phyloP scores from a whole-genome alignment of 2,888 invertebrate species.

The Barypeithes pellucidus region DNA sequence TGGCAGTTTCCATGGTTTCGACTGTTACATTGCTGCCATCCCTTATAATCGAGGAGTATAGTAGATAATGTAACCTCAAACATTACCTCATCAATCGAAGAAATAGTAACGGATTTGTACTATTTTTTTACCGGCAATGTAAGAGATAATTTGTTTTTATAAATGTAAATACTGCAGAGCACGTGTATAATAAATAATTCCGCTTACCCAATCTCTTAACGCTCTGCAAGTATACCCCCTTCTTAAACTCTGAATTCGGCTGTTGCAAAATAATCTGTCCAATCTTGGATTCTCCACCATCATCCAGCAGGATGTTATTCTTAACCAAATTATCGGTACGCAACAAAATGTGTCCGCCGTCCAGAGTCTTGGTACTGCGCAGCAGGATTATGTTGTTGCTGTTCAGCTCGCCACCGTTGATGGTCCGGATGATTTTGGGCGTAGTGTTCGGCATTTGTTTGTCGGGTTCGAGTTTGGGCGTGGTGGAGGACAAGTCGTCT shows the following conservation, averaged over 20 bases:
- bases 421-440: constrained; percentile 47
- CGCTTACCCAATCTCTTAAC: constrained; percentile 64
- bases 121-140: too few species aligned
- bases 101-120: too few species aligned
- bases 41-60: too few species aligned
- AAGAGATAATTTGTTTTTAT: too few species aligned
- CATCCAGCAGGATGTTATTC: constrained; percentile 64
- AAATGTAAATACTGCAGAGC: too few species aligned
- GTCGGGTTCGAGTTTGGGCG: constrained; percentile 36
- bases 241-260: constrained; percentile 63
- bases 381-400: constrained; percentile 66
- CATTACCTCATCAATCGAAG: too few species aligned
- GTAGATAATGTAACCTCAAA: too few species aligned
- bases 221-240: constrained; percentile 68
- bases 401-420: constrained; percentile 45
- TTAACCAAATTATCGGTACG: constrained; percentile 63
- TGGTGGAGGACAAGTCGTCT: constrained; percentile 40
- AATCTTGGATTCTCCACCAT: constrained; percentile 62
- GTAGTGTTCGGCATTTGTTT: constrained; percentile 47
- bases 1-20: too few species aligned
- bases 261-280: constrained; percentile 68
- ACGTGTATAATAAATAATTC: too few species aligned
- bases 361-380: constrained; percentile 64
- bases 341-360: constrained; percentile 66
- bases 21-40: too few species aligned